Conservation (phyloP, 2,113 vertebrate genomes). For the Paratilapia polleni region DNA sequence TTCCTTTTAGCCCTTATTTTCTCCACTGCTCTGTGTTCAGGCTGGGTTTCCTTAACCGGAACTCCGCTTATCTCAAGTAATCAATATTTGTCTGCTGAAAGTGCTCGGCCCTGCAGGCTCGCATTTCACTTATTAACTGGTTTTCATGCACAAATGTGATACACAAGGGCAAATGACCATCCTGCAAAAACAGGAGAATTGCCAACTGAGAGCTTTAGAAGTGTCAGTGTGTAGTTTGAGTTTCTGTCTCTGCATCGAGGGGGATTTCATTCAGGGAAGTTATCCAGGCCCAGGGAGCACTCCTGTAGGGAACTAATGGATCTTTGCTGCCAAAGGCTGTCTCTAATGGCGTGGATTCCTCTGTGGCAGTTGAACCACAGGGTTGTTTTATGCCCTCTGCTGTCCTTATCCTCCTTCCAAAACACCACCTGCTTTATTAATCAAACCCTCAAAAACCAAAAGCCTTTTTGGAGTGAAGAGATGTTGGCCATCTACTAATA, state of each 20-base stretch:
- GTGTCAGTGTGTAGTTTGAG: not conserved
- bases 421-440: not conserved
- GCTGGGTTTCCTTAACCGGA: not conserved
- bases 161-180: slow-evolving; percentile 26
- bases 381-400: not conserved
- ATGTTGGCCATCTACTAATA: slow-evolving; percentile 15
- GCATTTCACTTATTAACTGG: slow-evolving; percentile 27
- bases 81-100: slow-evolving; percentile 33
- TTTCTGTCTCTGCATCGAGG: slow-evolving; percentile 9
- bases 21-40: not conserved
- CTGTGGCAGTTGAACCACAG: not conserved
- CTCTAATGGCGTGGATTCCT: slow-evolving; percentile 26
- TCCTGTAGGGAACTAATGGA: not conserved
- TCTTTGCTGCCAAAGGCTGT: slow-evolving; percentile 22
- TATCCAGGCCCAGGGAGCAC: slow-evolving; percentile 4
- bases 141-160: slow-evolving; percentile 18
- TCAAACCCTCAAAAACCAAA: not conserved
- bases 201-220: not conserved
- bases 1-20: not conserved
- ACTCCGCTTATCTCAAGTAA: slow-evolving; percentile 32
- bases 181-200: not conserved
- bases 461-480: not conserved
- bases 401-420: not conserved
- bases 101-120: not conserved
- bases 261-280: not conserved